Conservation (phyloP, 2,113 vertebrate species). For the Urocynchramus pylzowi region DNA sequence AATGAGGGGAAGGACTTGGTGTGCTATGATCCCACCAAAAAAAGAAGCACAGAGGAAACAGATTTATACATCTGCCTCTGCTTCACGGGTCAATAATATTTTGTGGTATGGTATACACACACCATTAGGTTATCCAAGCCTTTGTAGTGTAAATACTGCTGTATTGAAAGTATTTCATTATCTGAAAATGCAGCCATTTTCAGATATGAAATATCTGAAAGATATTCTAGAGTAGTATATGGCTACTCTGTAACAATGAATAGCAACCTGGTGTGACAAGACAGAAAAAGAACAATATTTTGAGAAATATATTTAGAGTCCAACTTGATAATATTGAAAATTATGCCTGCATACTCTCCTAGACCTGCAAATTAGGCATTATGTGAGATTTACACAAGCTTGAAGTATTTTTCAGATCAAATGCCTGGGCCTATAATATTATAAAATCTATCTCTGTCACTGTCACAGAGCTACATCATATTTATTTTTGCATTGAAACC, state of each 20-base stretch:
- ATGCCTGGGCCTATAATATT: neutral
- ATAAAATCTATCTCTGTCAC: neutral
- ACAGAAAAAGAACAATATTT: neutral
- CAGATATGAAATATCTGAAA: too few relatives aligned
- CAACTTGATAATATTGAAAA: neutral
- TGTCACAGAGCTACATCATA: neutral
- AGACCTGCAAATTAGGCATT: neutral
- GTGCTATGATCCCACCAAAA: neutral
- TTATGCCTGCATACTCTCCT: neutral
- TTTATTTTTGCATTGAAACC: constrained; percentile 33
- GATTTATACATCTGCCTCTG: neutral
- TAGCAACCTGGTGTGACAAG: neutral
- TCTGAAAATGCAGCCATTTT: constrained; percentile 27
- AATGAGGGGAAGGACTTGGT: neutral
- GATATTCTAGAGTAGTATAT: neutral
- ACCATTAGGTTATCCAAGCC: neutral
- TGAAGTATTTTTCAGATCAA: neutral
- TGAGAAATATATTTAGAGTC: neutral
- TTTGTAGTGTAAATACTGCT: constrained; percentile 5
- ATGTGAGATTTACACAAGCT: neutral
- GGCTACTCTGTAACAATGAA: neutral
- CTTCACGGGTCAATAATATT: neutral
- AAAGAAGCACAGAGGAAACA: neutral
- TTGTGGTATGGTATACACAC: neutral
- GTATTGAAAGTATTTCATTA: constrained; percentile 30